phyloP scores from a whole-genome alignment of 2,113 vertebrate genomes.

The Cebus imitator region DNA sequence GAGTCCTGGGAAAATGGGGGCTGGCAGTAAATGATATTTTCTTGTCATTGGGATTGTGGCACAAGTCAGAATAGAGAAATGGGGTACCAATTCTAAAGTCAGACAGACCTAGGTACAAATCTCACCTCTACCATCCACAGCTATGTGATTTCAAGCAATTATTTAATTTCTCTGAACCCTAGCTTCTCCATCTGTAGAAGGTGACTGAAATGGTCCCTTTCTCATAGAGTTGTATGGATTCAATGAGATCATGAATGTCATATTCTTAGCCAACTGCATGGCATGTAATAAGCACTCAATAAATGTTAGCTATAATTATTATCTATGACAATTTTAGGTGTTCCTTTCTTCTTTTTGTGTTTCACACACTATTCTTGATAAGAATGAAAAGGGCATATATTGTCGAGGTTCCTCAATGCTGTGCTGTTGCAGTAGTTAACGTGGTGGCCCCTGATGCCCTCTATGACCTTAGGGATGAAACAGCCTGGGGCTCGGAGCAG shows the following conservation, averaged over 20 bases:
- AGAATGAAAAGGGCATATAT: background rate
- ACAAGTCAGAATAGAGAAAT: background rate
- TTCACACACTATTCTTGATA: background rate
- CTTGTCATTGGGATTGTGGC: constrained; percentile 1
- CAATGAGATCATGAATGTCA: background rate
- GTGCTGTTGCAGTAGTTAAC: constrained; percentile 57
- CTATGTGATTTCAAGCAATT: background rate
- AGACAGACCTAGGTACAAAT: background rate
- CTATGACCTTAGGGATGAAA: constrained; percentile 77
- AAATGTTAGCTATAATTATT: background rate
- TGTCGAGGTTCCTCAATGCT: background rate
- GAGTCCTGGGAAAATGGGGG: background rate
- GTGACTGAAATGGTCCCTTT: background rate
- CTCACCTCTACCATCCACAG: background rate
- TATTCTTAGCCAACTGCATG: background rate
- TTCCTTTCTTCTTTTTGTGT: constrained; percentile 65
- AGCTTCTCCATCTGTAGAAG: background rate
- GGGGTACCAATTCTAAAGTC: background rate
- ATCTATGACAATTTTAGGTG: background rate
- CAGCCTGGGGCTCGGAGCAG: constrained; percentile 66
- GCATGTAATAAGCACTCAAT: constrained; percentile 12
- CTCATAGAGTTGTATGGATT: background rate
- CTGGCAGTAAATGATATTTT: background rate
- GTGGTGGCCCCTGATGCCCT: constrained; percentile 66
- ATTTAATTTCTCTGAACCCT: background rate